Conservation (phyloP, 2,888 invertebrate species). For the Dione vanillae region DNA sequence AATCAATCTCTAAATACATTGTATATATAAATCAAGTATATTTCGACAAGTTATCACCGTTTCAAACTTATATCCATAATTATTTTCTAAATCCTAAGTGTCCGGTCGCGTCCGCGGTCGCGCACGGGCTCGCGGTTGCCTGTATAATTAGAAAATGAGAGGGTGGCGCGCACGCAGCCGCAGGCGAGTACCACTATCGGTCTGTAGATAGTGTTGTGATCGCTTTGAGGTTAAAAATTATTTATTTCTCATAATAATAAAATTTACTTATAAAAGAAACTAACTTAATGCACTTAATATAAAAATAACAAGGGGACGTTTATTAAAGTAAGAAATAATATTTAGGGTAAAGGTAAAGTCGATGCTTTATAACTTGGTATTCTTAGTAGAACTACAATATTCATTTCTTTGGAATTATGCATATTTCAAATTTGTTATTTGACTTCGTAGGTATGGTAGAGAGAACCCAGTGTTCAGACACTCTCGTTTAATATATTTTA, state of each 20-base stretch:
- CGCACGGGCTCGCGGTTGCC: constrained; percentile 81
- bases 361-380: no score
- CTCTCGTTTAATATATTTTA: no score
- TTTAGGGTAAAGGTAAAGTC: no score
- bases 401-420: no score
- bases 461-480: not conserved
- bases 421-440: not conserved
- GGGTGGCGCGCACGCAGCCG: constrained; percentile 80
- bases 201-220: constrained; percentile 67
- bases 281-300: no score
- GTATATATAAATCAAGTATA: not conserved
- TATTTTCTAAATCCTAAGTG: constrained; percentile 74
- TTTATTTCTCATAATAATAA: no score
- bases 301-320: no score
- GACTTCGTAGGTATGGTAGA: not conserved
- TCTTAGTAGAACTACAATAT: no score
- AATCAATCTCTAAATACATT: not conserved
- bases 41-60: constrained; percentile 24
- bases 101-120: constrained; percentile 80
- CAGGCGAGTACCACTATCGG: constrained; percentile 80
- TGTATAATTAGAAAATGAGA: constrained; percentile 83
- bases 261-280: no score
- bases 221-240: constrained; percentile 27
- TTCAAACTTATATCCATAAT: constrained; percentile 51
- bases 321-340: no score